These are phyloP conservation scores for Eurystomus gularis DNA, from an alignment of 2,113 vertebrate genomes.

Conservation along the genomic window DNA sequence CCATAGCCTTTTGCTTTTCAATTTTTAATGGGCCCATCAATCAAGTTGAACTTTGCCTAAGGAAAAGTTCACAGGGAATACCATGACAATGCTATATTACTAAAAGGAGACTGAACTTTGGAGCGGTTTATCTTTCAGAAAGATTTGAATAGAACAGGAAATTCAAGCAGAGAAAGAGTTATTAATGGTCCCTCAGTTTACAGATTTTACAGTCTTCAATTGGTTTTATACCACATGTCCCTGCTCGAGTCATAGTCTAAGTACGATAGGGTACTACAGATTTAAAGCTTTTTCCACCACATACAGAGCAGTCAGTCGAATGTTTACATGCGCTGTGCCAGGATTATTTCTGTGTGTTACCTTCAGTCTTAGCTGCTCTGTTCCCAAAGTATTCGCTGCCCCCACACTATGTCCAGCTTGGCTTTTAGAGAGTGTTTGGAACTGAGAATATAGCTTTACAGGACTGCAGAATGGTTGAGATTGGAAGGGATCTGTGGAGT, in stretches of 20 bases:
- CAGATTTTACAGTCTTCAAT: background rate
- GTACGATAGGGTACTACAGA: background rate
- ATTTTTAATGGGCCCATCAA: conserved; percentile 39
- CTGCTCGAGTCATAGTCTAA: background rate
- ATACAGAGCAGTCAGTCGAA: background rate
- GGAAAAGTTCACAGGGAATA: conserved; percentile 31
- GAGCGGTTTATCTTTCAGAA: conserved; percentile 57
- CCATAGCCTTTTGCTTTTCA: conserved; percentile 26
- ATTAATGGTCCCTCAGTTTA: conserved; percentile 32
- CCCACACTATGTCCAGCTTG: background rate
- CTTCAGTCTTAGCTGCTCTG: background rate
- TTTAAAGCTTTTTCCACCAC: background rate
- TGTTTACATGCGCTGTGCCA: background rate
- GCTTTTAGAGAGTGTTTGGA: background rate
- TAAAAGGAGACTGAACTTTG: conserved; percentile 34
- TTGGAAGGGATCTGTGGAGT: background rate
- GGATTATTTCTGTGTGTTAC: background rate
- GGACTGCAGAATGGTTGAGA: background rate
- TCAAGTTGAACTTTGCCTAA: conserved; percentile 41
- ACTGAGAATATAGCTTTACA: background rate
- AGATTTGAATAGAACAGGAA: conserved; percentile 24
- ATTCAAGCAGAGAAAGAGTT: conserved; percentile 23
- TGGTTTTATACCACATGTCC: background rate
- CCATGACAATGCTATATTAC: conserved; percentile 44
- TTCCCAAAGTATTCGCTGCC: background rate